phyloP scores from a whole-genome alignment of 2,888 invertebrate genomes.

The Trachelus stipa region DNA sequence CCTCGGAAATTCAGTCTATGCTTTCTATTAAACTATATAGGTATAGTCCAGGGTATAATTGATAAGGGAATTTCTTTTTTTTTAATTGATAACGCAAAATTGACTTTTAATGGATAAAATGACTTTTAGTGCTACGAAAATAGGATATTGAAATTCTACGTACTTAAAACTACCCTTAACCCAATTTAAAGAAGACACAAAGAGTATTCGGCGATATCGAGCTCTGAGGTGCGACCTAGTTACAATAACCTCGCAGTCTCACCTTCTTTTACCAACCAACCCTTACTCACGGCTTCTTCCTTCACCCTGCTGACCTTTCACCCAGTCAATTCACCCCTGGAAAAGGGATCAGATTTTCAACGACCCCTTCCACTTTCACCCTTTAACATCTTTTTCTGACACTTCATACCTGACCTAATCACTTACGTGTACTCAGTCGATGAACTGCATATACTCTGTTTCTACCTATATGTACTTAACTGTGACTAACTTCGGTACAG shows the following conservation, averaged over 20 bases:
- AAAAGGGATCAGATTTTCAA: background rate
- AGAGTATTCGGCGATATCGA: constrained; percentile 62
- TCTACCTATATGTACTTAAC: background rate
- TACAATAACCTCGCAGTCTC: constrained; percentile 40
- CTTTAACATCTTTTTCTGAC: constrained; percentile 25
- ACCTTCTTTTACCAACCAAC: constrained; percentile 30
- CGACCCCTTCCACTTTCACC: constrained; percentile 23
- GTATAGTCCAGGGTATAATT: background rate
- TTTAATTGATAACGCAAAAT: background rate
- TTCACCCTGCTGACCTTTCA: constrained; percentile 5
- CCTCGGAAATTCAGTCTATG: background rate
- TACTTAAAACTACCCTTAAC: constrained; percentile 44
- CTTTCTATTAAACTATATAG: background rate
- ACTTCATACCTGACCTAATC: background rate
- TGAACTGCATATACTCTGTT: background rate
- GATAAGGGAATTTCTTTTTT: no score
- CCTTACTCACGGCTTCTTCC: constrained; percentile 24
- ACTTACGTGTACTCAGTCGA: background rate
- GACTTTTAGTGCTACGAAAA: constrained; percentile 1
- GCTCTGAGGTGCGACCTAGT: constrained; percentile 60
- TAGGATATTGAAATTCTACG: constrained; percentile 34
- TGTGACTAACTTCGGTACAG: background rate
- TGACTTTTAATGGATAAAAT: background rate
- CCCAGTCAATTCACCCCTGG: background rate
- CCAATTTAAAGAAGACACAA: constrained; percentile 55